Evolutionary conservation across 2,888 invertebrate species (phyloP), one percentile per base, ranked within the genome.

Genomic region (Agrochola macilenta): DNA sequence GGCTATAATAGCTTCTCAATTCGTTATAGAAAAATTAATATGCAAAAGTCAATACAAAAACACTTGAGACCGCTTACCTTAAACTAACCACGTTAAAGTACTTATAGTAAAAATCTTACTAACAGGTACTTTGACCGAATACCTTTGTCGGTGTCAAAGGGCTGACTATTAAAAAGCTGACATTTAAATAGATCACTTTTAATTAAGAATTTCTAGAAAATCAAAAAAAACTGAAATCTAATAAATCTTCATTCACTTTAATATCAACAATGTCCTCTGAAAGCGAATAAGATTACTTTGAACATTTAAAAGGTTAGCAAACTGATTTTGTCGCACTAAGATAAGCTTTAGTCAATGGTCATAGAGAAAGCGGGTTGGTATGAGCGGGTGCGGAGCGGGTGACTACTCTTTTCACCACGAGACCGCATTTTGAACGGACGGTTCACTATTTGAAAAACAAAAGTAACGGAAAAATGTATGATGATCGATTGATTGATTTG

Each of bases 281-380:
- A 76, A 83, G 65, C 61, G 65, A 81, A 85, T 74, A 76, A 77
- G 74, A 79, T 85, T 79, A 85, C 65, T 69, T 76, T n/a, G 63
- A 72, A 76, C 72, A 79, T 78, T 86, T 74, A 76, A 77, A 82
- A 87, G 80, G 79, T 80, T 74, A 76, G 58, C 74, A 76, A 84
- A 84, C 69, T 74, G 71, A 74, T 72, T 82, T 76, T 61, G 30
- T 68, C 64, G 69, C 64, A 39, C 70, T 75, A 12, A 71, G 8
- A 46, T 11, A 57, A 30, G 61, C 58, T 57, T 66, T 64, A 30
- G 74, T 30, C 30, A 30, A 30, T 30, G 30, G 30, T 46, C 46
- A 46, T 46, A 46, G 46, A 20, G 61, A 78, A n/a, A 61, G 65
- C 66, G 77, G 30, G 14, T 63, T 57, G 5, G 52, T 60, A 54